Base-by-base conservation (phyloP, 2,888 invertebrate species). In the Bombylius discolor region DNA sequence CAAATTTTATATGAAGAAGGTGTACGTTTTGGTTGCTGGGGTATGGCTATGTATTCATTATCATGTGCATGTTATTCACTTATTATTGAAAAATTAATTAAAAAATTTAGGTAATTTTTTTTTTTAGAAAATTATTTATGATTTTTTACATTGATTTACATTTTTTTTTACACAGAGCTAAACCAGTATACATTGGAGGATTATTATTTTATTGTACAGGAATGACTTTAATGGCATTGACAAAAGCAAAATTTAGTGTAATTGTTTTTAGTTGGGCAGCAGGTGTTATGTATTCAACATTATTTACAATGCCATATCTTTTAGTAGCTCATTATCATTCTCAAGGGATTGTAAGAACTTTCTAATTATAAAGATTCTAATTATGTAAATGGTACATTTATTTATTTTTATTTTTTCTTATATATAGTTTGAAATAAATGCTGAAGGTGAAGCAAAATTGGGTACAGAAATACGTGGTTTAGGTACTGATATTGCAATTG, bases 251-350 rank as follows among this genome's bases (percentile, higher is more conserved):
- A 58, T 79, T 82, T 14, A 89, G 89, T 5, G 92, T 93, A 0
- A 83, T 94, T 47, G 68, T 93, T 47, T 91, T 93, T 71, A 93
- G 95, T 62, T 90, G 93, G 82, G 87, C 92, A 0, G 94, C 96
- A 3, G 96, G 97, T 4, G 85, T 97, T 50, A 94, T 96, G 93
- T 97, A 97, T 74, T 94, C 96, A 13, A 96, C 96, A 0, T 79
- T 97, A 34, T 97, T 97, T 74, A 97, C 96, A 11, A 92, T 97
- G 92, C 96, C 96, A 3, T 97, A 95, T 68, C 77, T 96, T 44
- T 78, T 97, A 54, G 84, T 97, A 36, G 96, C 97, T 6, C 89
- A 92, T 70, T 97, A 96, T 71, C 96, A 97, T 70, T 85, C 91
- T n/a, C 84, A 84, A 58, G 87, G 89, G 64, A 85, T 82, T 77